phyloP scores from a whole-genome alignment of 2,888 invertebrate species.

The Panorpa germanica region DNA sequence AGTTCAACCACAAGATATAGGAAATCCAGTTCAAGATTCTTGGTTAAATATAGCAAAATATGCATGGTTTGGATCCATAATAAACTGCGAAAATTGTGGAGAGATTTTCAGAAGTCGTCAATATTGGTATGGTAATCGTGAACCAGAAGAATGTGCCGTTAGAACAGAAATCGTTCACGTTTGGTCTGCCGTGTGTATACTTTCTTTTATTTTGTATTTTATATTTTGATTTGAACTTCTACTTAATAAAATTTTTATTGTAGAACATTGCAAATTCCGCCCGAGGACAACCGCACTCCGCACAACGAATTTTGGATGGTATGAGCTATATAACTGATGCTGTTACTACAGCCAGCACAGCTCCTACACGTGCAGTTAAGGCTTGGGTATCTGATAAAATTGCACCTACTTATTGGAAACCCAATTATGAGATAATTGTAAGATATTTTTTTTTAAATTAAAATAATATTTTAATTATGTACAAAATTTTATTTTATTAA shows the following conservation, averaged over 20 bases:
- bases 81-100: conserved; percentile 49
- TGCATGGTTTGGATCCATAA: conserved; percentile 60
- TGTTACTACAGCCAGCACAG: conserved; percentile 41
- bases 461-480: conserved; percentile 7
- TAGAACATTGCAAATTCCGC: conserved; percentile 21
- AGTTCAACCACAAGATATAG: conserved; percentile 10
- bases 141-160: conserved; percentile 48
- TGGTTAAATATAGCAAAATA: conserved; percentile 54
- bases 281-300: conserved; percentile 31
- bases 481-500: conserved; percentile 3
- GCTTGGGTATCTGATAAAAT: conserved; percentile 58
- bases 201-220: no score
- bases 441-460: no score
- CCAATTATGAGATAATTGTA: conserved; percentile 54
- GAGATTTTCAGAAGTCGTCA: conserved; percentile 44
- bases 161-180: conserved; percentile 46
- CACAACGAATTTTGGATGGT: conserved; percentile 43
- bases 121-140: conserved; percentile 64
- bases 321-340: conserved; percentile 40
- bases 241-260: no score
- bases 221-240: no score
- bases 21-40: conserved; percentile 21
- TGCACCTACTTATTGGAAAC: conserved; percentile 64
- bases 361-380: conserved; percentile 46
- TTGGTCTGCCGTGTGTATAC: conserved; percentile 49